phyloP scores from a whole-genome alignment of 2,888 invertebrate genomes.

The Nezara viridula region DNA sequence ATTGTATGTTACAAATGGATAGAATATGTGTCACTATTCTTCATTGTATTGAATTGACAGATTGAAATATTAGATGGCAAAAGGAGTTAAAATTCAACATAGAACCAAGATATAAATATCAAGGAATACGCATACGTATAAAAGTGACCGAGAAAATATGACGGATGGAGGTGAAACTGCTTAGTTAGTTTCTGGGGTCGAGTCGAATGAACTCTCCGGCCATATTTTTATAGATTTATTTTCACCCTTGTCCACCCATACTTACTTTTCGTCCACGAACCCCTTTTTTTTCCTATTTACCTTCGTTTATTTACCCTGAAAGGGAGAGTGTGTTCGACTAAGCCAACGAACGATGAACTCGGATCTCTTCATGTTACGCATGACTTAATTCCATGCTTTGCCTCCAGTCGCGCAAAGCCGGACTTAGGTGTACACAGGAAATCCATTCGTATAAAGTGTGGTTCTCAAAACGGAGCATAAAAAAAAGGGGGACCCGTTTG shows the following conservation, averaged over 20 bases:
- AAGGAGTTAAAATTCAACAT: neutral
- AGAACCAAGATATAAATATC: neutral
- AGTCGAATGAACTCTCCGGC: neutral
- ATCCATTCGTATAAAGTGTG: constrained; percentile 31
- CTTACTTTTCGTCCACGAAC: neutral
- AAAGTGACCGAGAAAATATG: neutral
- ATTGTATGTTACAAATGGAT: too few relatives aligned
- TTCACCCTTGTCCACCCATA: neutral
- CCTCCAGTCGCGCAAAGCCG: constrained; percentile 18
- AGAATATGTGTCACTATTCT: too few relatives aligned
- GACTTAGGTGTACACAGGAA: constrained; percentile 43
- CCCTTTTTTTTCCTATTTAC: neutral
- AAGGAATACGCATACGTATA: too few relatives aligned
- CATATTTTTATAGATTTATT: constrained; percentile 41
- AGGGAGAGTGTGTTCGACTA: constrained; percentile 38
- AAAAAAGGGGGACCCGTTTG: neutral
- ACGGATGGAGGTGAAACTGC: neutral
- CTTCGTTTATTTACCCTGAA: constrained; percentile 37
- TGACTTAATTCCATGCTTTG: constrained; percentile 36
- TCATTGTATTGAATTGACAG: too few relatives aligned
- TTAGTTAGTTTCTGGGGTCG: neutral
- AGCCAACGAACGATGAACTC: constrained; percentile 48
- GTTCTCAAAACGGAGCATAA: constrained; percentile 11
- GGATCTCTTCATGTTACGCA: constrained; percentile 40
- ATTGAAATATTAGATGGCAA: too few relatives aligned